Conservation (phyloP, 2,888 invertebrate species). For the Galerucella nymphaeae region DNA sequence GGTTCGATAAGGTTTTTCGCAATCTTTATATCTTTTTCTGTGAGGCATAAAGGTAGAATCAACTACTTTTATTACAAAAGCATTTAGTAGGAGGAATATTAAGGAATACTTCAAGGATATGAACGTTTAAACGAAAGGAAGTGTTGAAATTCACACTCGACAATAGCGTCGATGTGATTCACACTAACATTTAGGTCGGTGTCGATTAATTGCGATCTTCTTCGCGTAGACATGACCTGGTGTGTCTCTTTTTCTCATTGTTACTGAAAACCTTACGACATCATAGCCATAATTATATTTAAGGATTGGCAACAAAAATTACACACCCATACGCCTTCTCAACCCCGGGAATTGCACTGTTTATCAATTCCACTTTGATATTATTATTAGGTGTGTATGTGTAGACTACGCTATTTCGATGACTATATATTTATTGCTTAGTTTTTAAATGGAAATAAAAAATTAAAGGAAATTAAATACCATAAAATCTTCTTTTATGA, state of each 20-base stretch:
- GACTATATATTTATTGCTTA: slow-evolving; percentile 24
- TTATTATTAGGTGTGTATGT: slow-evolving; percentile 43
- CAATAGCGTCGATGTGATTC: slow-evolving; percentile 35
- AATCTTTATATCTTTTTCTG: no score
- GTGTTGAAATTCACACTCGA: slow-evolving; percentile 37
- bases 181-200: slow-evolving; percentile 40
- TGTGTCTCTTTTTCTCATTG: slow-evolving; percentile 38
- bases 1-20: no score
- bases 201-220: slow-evolving; percentile 38
- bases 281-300: slow-evolving; percentile 42
- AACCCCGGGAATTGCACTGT: slow-evolving; percentile 40
- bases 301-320: slow-evolving; percentile 42
- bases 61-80: neutral
- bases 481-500: slow-evolving; percentile 33
- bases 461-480: slow-evolving; percentile 30
- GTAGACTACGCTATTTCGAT: slow-evolving; percentile 28
- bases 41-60: neutral
- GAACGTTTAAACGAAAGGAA: slow-evolving; percentile 32
- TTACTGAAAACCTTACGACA: slow-evolving; percentile 41
- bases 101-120: slow-evolving; percentile 33
- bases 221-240: slow-evolving; percentile 36
- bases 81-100: slow-evolving; percentile 12
- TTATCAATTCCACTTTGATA: slow-evolving; percentile 38
- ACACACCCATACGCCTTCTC: slow-evolving; percentile 43
- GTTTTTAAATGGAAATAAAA: slow-evolving; percentile 20